phyloP scores from a whole-genome alignment of 2,113 vertebrate species.

The Patagioenas fasciata region DNA sequence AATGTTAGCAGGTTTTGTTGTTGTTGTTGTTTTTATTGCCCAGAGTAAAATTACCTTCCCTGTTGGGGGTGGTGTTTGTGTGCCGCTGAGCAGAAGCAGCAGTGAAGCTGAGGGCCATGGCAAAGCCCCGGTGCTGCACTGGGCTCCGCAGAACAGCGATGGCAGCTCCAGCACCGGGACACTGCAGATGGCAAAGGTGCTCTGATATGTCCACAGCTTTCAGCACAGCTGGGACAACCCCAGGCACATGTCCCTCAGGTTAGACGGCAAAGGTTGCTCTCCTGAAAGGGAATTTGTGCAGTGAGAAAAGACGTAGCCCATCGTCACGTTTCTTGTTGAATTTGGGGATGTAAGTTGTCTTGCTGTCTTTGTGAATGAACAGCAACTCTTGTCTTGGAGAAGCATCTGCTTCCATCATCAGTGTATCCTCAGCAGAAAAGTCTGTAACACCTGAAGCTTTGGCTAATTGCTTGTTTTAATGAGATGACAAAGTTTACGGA shows the following conservation, averaged over 20 bases:
- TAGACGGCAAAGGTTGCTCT: background rate
- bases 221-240: background rate
- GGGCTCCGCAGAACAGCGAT: background rate
- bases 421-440: background rate
- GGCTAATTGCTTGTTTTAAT: conserved; percentile 5
- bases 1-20: background rate
- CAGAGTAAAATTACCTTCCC: background rate
- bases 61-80: fast-evolving
- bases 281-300: background rate
- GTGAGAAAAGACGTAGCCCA: background rate
- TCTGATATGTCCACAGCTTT: background rate
- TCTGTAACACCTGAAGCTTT: background rate
- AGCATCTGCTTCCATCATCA: background rate
- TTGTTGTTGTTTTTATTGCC: background rate
- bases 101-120: background rate
- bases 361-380: background rate
- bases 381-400: background rate
- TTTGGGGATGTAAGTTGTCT: background rate
- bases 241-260: fast-evolving
- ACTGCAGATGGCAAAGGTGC: background rate
- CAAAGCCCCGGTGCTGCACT: background rate
- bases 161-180: background rate
- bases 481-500: conserved; percentile 16
- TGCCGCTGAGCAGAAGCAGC: background rate
- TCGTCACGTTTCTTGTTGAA: background rate